Percentiles rank a stretch among this genome's conserved stretches.
Conservation (phyloP, 2,797 vertebrate species). For the Pangasius djambal region DNA sequence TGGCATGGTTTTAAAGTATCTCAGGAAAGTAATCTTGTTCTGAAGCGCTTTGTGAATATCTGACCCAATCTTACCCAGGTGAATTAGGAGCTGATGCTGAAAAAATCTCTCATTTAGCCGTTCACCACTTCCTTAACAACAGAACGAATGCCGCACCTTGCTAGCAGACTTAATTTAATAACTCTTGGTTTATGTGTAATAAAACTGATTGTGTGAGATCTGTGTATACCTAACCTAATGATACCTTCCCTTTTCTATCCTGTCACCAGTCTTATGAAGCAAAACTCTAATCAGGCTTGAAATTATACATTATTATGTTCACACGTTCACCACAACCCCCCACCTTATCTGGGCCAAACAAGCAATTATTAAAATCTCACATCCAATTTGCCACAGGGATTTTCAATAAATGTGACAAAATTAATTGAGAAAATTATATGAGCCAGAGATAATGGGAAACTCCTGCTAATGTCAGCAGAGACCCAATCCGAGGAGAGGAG, state of each 20-base stretch:
- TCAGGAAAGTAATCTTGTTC: neutral
- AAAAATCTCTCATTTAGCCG: neutral
- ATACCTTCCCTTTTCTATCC: neutral
- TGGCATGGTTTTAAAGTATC: neutral
- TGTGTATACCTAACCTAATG: neutral
- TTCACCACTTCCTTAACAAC: neutral
- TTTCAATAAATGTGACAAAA: conserved; percentile 20
- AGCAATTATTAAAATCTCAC: conserved; percentile 36
- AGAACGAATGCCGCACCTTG: too few species aligned
- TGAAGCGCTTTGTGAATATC: neutral
- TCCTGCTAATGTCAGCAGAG: conserved; percentile 22
- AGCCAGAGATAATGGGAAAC: conserved; percentile 28
- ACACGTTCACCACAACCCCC: neutral
- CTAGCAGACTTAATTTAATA: neutral
- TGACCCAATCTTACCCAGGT: neutral
- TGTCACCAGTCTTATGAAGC: neutral
- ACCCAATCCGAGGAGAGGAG: neutral
- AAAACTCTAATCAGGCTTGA: conserved; percentile 16
- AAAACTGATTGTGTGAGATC: neutral
- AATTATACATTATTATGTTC: neutral
- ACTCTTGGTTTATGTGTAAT: neutral
- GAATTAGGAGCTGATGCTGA: neutral
- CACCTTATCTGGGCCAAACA: conserved; percentile 6
- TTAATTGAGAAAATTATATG: conserved; percentile 29
- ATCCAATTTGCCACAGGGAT: conserved; percentile 21